Base-by-base conservation (phyloP, 1,140 invertebrate genomes). In the Telenomus remus region DNA sequence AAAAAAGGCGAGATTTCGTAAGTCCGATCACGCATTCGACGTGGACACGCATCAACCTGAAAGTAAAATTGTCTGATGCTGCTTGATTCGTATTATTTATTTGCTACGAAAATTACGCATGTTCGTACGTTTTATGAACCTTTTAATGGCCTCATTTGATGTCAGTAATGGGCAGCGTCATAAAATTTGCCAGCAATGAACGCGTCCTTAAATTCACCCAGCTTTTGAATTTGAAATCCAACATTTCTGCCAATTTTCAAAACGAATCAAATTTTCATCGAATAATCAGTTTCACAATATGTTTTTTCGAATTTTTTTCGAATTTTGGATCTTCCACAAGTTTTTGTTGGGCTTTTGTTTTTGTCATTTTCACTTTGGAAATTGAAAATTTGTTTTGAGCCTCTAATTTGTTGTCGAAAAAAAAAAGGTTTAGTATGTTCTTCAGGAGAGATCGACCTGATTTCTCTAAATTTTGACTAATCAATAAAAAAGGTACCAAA, bases 31-130 rank as follows among this genome's bases (percentile, higher is more conserved):
- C 74, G 66, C 66, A 71, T 51, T 71, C 34, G 60, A 64, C 46
- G 65, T 66, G 66, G 74, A 63, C 66, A 63, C 66, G 74, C 66
- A 66, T 76, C 61, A 76, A 66, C 66, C 74, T 61, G 66, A 76
- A 76, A 76, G 74, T 76, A 66, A 76, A 76, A 76, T 61, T 70
- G 71, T 51, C 43, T 15, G 39, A 15, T 49, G 15, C 44, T 35
- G 46, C 14, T 10, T 44, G 60, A 64, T 64, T 68, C 51, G 46
- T 47, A 70, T 66, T 46, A 71, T 68, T 75, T 63, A 54, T 72
- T 65, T 46, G 9, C 9, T 39, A 39, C n/a, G 9, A 39, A 11
- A 9, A 42, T 12, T 37, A 12, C 27, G 5, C 19, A 51, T 53
- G 3, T 39, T 2, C 39, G 16, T 15, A 56, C 34, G 50, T 27